These are phyloP conservation scores for Lycia hirtaria DNA, from an alignment of 2,888 invertebrate species.

Conservation along the genomic window DNA sequence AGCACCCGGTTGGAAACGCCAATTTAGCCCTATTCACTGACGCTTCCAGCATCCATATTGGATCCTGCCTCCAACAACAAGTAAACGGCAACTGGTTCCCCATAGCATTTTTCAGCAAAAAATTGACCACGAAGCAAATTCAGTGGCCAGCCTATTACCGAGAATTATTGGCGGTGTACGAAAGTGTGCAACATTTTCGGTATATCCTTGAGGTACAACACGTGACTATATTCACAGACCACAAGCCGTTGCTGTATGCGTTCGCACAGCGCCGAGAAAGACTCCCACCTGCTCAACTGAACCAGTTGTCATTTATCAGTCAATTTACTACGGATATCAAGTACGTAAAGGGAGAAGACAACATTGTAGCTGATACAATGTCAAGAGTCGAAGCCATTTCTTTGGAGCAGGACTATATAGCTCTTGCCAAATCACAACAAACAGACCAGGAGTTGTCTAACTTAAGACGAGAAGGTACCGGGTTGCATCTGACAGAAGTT, in stretches of 20 bases:
- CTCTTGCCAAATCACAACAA: neutral
- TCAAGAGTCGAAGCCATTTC: conserved; percentile 39
- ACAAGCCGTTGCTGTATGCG: conserved; percentile 37
- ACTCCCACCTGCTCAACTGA: conserved; percentile 10
- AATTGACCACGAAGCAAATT: neutral
- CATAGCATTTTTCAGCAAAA: neutral
- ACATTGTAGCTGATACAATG: conserved; percentile 30
- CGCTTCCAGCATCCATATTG: neutral
- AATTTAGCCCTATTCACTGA: neutral
- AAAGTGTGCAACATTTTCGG: neutral
- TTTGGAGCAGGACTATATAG: conserved; percentile 4
- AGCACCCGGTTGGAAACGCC: neutral
- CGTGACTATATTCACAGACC: conserved; percentile 30
- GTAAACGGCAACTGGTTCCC: neutral
- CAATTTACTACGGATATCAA: too few species aligned
- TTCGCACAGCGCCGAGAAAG: conserved; percentile 35
- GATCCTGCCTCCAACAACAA: neutral
- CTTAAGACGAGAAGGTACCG: neutral
- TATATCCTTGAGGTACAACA: conserved; percentile 1
- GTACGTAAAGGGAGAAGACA: neutral
- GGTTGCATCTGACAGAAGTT: neutral
- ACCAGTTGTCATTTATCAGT: neutral
- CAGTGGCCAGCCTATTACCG: neutral
- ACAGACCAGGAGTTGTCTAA: neutral
- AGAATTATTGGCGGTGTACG: neutral